Percentiles rank a stretch among this genome's conserved stretches.
Evolutionary conservation across 2,797 vertebrate species (phyloP).

Genomic region (Antrozous pallidus): DNA sequence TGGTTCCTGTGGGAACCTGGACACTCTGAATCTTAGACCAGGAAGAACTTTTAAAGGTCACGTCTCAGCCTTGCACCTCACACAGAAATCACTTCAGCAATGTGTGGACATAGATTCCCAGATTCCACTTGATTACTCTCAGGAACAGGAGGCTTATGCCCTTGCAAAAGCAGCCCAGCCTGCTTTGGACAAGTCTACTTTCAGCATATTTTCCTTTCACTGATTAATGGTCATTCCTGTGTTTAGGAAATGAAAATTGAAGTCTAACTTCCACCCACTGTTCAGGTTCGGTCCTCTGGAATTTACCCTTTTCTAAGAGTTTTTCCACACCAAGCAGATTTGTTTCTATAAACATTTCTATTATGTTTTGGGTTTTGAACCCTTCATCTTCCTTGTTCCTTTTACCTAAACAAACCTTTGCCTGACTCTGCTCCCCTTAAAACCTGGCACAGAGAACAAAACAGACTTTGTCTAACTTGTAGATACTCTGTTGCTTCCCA

Average conservation of each 20-base stretch:
- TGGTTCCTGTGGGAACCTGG: neutral
- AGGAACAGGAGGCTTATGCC: neutral
- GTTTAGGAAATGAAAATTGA: neutral
- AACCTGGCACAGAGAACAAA: neutral
- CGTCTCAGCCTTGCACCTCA: neutral
- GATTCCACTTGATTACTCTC: neutral
- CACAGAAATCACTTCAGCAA: neutral
- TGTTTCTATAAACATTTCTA: neutral
- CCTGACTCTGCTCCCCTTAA: constrained; percentile 3
- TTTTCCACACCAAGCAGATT: neutral
- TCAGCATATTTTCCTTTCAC: neutral
- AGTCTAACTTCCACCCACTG: neutral
- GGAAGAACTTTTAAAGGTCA: neutral
- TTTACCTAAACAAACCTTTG: constrained; percentile 26
- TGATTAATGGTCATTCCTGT: neutral
- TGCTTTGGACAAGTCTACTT: neutral
- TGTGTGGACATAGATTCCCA: neutral
- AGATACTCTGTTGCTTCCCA: neutral
- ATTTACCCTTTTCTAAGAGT: neutral
- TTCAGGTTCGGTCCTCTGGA: neutral
- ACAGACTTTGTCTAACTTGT: neutral
- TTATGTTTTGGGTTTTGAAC: neutral
- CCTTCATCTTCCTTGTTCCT: neutral
- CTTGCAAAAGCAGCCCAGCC: neutral
- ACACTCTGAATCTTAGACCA: neutral